Evolutionary conservation across 2,113 vertebrate species (phyloP).

Genomic region (Gulo gulo): DNA sequence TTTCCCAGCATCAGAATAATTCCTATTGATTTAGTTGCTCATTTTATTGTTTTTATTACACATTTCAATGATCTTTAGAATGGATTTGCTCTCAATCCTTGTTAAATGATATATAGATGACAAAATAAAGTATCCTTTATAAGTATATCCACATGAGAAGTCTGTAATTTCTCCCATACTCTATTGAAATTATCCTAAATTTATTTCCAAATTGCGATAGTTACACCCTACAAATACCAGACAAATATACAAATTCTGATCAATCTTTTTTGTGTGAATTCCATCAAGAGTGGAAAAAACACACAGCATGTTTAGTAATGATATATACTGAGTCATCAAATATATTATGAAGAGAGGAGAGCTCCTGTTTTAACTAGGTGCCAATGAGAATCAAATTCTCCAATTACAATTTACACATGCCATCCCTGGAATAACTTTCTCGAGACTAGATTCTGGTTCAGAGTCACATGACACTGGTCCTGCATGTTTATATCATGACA

Average conservation of each 20-base stretch:
- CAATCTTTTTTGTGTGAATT: background rate
- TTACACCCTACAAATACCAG: background rate
- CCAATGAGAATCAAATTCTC: background rate
- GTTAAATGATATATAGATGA: background rate
- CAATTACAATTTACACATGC: background rate
- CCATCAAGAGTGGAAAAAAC: background rate
- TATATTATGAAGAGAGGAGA: background rate
- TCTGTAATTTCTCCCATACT: background rate
- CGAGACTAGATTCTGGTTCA: background rate
- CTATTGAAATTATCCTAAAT: background rate
- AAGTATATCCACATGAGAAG: background rate
- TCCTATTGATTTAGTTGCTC: background rate
- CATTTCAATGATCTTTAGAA: background rate
- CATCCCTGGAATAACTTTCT: background rate
- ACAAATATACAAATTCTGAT: background rate
- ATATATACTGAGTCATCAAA: background rate
- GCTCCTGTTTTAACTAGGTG: background rate
- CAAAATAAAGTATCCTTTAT: background rate
- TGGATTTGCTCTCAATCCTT: background rate
- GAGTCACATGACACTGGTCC: background rate
- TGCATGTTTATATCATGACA: background rate
- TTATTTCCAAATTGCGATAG: background rate
- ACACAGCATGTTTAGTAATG: background rate
- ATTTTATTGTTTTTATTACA: background rate
- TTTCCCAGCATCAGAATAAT: background rate